Percentiles rank a stretch among this genome's conserved stretches.
These are phyloP conservation scores for Melitaea athalia DNA, from an alignment of 2,888 invertebrate species.

Conservation along the genomic window DNA sequence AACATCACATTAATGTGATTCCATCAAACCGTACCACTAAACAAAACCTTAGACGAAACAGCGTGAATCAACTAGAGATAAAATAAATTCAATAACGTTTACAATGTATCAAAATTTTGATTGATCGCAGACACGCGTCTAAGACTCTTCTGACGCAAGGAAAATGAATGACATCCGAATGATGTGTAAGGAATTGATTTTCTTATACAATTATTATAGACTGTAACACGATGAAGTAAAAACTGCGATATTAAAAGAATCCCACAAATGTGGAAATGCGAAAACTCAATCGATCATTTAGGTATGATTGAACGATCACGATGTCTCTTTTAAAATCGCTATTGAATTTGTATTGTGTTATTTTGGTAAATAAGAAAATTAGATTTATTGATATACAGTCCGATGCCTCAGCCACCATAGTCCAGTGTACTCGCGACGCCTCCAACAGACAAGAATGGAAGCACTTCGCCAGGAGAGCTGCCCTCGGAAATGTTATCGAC, in stretches of 20 bases:
- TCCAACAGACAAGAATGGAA: too few species aligned
- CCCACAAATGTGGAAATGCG: slow-evolving; percentile 33
- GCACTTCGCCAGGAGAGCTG: too few species aligned
- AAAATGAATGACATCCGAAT: slow-evolving; percentile 53
- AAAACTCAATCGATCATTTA: slow-evolving; percentile 39
- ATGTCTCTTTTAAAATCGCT: slow-evolving; percentile 11
- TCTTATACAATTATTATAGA: slow-evolving; percentile 19
- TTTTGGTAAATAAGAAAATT: too few species aligned
- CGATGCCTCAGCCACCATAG: too few species aligned
- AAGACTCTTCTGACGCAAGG: slow-evolving; percentile 58
- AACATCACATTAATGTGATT: neutral
- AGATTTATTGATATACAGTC: too few species aligned
- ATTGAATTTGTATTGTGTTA: slow-evolving; percentile 5
- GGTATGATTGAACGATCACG: slow-evolving; percentile 14
- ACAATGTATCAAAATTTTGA: slow-evolving; percentile 42
- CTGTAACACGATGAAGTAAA: slow-evolving; percentile 24
- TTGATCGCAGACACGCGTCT: slow-evolving; percentile 68
- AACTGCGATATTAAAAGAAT: slow-evolving; percentile 14
- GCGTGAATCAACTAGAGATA: neutral
- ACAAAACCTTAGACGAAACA: neutral
- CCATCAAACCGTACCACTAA: neutral
- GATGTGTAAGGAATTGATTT: slow-evolving; percentile 45
- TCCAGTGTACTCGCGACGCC: too few species aligned
- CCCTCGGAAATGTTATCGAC: too few species aligned
- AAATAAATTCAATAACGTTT: slow-evolving; percentile 18